Evolutionary conservation across 2,888 invertebrate species (phyloP).

Genomic region (Synanthedon myopaeformis): DNA sequence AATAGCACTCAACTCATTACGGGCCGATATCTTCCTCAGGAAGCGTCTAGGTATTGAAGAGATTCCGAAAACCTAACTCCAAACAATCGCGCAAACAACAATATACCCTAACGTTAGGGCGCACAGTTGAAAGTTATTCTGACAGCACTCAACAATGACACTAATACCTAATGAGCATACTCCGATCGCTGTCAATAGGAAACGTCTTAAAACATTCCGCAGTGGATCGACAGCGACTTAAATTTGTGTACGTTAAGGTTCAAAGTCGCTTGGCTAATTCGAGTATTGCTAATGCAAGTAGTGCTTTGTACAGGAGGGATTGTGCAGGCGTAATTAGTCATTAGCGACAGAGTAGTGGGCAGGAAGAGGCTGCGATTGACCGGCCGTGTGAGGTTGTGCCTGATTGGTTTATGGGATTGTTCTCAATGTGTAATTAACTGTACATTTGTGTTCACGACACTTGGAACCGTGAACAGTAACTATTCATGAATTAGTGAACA

Average conservation of each 20-base stretch:
- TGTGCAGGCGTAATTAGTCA: conserved; percentile 64
- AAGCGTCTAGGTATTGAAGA: conserved; percentile 35
- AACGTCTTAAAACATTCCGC: conserved; percentile 32
- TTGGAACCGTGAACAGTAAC: too few species aligned
- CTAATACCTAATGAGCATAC: conserved; percentile 59
- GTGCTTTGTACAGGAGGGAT: conserved; percentile 43
- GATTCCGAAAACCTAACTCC: conserved; percentile 22
- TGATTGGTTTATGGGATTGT: conserved; percentile 32
- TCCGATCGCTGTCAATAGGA: conserved; percentile 24
- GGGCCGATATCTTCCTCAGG: conserved; percentile 55
- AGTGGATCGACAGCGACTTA: conserved; percentile 1
- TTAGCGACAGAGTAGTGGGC: conserved; percentile 55
- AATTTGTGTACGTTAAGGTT: conserved; percentile 15
- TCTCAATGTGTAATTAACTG: conserved; percentile 1
- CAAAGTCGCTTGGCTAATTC: conserved; percentile 14
- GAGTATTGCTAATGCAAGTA: conserved; percentile 24
- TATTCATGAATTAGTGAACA: too few species aligned
- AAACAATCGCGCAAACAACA: conserved; percentile 5
- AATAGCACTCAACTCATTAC: conserved; percentile 64
- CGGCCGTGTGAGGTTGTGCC: conserved; percentile 29
- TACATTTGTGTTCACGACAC: background rate
- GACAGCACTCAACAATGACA: conserved; percentile 26
- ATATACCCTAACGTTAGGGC: conserved; percentile 8
- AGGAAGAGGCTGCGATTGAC: conserved; percentile 54
- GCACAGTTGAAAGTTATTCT: conserved; percentile 11